A percentile compares a stretch with the other conserved stretches of the same genome.
These are phyloP conservation scores for Sesia bembeciformis DNA, from an alignment of 2,888 invertebrate species.

Conservation along the genomic window DNA sequence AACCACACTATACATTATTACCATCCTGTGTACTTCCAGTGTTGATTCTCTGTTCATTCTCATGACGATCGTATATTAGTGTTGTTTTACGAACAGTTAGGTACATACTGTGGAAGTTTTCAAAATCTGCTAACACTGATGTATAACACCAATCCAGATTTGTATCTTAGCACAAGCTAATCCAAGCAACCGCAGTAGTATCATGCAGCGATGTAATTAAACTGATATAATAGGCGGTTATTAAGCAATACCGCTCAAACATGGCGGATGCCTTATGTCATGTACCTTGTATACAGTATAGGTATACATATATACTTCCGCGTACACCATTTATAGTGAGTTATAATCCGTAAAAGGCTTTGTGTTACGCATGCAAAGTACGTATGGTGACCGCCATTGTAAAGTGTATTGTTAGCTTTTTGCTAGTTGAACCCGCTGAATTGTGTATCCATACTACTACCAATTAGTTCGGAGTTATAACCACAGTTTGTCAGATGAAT, in stretches of 20 bases:
- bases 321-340: conserved; percentile 13
- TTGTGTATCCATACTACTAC: background rate
- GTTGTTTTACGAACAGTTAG: too few species aligned
- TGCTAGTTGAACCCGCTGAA: background rate
- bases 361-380: conserved; percentile 22
- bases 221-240: conserved; percentile 55
- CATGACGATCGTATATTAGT: too few species aligned
- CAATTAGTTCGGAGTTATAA: background rate
- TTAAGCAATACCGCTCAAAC: conserved; percentile 56
- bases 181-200: conserved; percentile 5
- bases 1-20: too few species aligned
- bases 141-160: too few species aligned
- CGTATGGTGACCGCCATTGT: background rate
- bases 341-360: conserved; percentile 20
- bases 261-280: conserved; percentile 40
- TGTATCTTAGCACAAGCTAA: too few species aligned
- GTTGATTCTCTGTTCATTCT: too few species aligned
- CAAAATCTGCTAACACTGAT: too few species aligned
- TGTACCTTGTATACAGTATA: conserved; percentile 8
- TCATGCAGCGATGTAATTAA: conserved; percentile 46
- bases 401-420: background rate
- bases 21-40: too few species aligned
- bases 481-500: background rate
- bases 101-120: too few species aligned
- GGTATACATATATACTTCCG: conserved; percentile 5